Evolutionary conservation across 2,797 vertebrate species (phyloP).

Genomic region (Myoxocephalus aenaeus): DNA sequence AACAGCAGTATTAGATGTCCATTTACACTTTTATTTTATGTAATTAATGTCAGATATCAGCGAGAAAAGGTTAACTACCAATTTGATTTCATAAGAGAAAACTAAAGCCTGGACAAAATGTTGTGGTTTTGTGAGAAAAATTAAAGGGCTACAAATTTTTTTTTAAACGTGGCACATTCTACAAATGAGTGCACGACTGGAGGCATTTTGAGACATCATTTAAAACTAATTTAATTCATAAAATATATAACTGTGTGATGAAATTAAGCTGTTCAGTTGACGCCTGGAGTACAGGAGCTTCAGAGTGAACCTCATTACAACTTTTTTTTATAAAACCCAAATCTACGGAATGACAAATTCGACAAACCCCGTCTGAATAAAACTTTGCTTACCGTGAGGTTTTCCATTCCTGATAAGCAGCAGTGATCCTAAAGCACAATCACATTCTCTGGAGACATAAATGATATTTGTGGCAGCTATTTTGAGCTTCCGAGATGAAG

Average conservation of each 20-base stretch:
- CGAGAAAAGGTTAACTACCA: background rate
- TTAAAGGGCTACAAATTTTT: no score
- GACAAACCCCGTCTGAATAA: background rate
- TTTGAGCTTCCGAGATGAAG: conserved; percentile 31
- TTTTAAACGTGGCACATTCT: no score
- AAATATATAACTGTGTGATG: background rate
- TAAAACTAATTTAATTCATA: background rate
- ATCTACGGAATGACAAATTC: background rate
- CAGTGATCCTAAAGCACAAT: conserved; percentile 15
- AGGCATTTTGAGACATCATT: background rate
- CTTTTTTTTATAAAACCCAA: background rate
- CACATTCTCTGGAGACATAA: conserved; percentile 36
- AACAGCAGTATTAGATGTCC: background rate
- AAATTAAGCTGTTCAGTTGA: background rate
- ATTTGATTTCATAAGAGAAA: background rate
- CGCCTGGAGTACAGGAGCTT: background rate
- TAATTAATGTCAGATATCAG: background rate
- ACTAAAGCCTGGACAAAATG: background rate
- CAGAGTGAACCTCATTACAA: background rate
- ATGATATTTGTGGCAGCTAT: conserved; percentile 27
- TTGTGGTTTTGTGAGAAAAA: background rate
- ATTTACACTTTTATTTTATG: background rate
- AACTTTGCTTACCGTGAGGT: conserved; percentile 80
- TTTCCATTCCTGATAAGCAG: conserved; percentile 72
- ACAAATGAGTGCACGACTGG: background rate